These are phyloP conservation scores for Harpagus bidentatus DNA, from an alignment of 2,113 vertebrate species.

Conservation along the genomic window DNA sequence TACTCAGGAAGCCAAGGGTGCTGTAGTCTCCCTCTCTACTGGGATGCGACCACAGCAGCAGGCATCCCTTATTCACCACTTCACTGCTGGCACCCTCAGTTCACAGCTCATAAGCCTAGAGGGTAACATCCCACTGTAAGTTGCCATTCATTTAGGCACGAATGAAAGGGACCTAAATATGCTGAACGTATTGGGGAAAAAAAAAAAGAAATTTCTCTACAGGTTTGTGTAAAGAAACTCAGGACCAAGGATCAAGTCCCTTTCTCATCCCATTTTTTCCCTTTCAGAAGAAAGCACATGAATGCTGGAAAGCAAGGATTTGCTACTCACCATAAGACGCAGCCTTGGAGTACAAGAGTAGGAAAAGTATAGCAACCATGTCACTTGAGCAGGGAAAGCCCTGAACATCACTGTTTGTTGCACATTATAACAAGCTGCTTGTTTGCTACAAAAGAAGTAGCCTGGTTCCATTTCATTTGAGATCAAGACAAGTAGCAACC, in stretches of 20 bases:
- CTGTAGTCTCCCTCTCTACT: neutral
- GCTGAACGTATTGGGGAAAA: neutral
- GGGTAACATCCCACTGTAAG: neutral
- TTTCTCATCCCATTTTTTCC: neutral
- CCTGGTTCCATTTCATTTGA: neutral
- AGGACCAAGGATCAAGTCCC: neutral
- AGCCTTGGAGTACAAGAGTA: neutral
- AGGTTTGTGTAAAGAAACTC: neutral
- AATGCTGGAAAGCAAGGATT: neutral
- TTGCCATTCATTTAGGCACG: neutral
- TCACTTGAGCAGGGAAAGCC: neutral
- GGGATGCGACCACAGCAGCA: neutral
- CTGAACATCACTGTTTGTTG: neutral
- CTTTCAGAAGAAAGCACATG: neutral
- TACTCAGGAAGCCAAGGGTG: neutral
- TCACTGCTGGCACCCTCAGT: neutral
- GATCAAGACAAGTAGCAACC: neutral
- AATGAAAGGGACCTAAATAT: too few species aligned
- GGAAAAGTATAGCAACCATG: neutral
- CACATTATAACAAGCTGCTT: neutral
- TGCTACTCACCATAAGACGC: neutral
- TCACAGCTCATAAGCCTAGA: neutral
- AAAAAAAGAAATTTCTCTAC: neutral
- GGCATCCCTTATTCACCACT: neutral
- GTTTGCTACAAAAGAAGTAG: neutral